Percentiles rank a stretch among this genome's conserved stretches.
Conservation (phyloP, 1,140 invertebrate genomes). For the Argopecten irradians region DNA sequence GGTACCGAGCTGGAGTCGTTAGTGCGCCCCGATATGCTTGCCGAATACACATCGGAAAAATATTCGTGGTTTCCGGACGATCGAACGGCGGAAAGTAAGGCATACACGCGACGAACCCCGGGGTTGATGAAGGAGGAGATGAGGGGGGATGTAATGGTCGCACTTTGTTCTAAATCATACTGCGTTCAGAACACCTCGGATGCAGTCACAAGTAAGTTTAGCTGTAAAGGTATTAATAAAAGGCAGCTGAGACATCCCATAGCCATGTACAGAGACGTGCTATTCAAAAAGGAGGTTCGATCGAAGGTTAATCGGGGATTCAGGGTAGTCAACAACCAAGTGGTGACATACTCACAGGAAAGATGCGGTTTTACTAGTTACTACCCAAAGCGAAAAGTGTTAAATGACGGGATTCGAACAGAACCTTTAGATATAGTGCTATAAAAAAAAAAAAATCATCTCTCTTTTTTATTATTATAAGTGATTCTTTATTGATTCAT, state of each 20-base stretch:
- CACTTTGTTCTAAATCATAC: constrained; percentile 31
- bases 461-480: too few relatives aligned
- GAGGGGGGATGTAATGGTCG: constrained; percentile 25
- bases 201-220: not conserved
- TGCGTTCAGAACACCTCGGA: not conserved
- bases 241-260: not conserved
- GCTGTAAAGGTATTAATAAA: constrained; percentile 29
- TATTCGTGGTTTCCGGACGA: too few relatives aligned
- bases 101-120: constrained; percentile 2
- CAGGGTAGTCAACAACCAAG: not conserved
- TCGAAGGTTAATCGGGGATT: constrained; percentile 27
- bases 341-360: not conserved
- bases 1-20: constrained; percentile 34
- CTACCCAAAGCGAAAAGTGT: constrained; percentile 27
- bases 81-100: too few relatives aligned
- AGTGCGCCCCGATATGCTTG: constrained; percentile 25
- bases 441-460: too few relatives aligned
- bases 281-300: not conserved
- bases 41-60: not conserved
- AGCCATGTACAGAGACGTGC: not conserved
- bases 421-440: constrained; percentile 12
- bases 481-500: too few relatives aligned
- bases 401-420: constrained; percentile 13
- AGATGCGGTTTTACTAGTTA: constrained; percentile 24
- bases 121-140: constrained; percentile 27